phyloP scores from a whole-genome alignment of 2,888 invertebrate species.

The Scaptomyza reducta region DNA sequence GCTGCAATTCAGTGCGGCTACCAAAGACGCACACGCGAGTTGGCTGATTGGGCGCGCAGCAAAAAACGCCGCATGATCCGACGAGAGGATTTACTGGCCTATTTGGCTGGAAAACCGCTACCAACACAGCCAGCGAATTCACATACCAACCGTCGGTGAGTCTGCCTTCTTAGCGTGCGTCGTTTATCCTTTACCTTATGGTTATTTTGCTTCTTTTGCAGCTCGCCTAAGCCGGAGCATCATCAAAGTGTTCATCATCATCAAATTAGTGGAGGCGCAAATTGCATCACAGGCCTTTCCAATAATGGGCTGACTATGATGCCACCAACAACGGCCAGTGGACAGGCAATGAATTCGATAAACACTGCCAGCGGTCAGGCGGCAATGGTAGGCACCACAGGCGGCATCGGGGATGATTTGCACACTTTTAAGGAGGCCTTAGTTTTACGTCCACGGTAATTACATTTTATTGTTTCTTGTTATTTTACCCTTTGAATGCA shows the following conservation, averaged over 20 bases:
- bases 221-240: conserved; percentile 83
- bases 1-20: conserved; percentile 89
- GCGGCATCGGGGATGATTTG: conserved; percentile 84
- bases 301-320: conserved; percentile 49
- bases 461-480: conserved; percentile 2
- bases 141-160: conserved; percentile 85
- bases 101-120: conserved; percentile 89
- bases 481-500: too few relatives aligned
- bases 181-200: conserved; percentile 7
- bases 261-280: conserved; percentile 32
- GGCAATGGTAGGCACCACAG: conserved; percentile 33
- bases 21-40: conserved; percentile 90
- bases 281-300: conserved; percentile 31
- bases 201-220: conserved; percentile 22
- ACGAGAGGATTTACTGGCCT: conserved; percentile 90
- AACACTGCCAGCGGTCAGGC: conserved; percentile 28
- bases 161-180: conserved; percentile 28
- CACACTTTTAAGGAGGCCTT: conserved; percentile 91
- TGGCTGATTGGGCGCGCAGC: conserved; percentile 91
- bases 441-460: conserved; percentile 85
- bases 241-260: conserved; percentile 41
- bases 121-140: conserved; percentile 85
- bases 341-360: conserved; percentile 52
- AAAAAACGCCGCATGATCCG: conserved; percentile 89
- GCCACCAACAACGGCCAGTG: conserved; percentile 41